Base-by-base conservation (phyloP, 2,113 vertebrate species). In the Ranitomeya variabilis region DNA sequence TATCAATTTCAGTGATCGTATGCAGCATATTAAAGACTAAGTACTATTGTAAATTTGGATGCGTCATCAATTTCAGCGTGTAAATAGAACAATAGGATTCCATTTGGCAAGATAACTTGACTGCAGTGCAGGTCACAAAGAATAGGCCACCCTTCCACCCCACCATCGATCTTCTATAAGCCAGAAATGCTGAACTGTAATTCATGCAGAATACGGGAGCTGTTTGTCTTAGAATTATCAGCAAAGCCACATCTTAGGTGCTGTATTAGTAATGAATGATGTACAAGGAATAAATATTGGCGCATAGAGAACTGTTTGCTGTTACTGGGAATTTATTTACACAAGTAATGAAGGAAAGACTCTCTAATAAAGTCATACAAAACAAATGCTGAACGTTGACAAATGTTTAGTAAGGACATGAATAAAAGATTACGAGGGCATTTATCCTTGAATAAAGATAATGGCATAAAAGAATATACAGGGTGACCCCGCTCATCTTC, bases 181-280 rank as follows among this genome's bases (percentile, higher is more conserved):
- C 62, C 52, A 23, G 37, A 83, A 67, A 52, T 69, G 62, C 62
- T 52, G 26, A 81, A n/a, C 21, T 66, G 60, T 83, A 83, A 83
- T 66, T 83, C 45, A 51, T 83, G 80, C 19, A 83, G 62, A 67
- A 66, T 83, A 21, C 81, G 67, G 37, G 21, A 66, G 81, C 64
- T 69, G 64, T 83, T 83, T 83, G 45, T 83, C 64, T 83, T 52
- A 4, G 81, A 83, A 52, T 83, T 83, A 67, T 66, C 60, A 83
- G 62, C 62, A 66, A 69, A 69, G 81, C 81, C 62, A 83, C 81
- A 83, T 83, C 81, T 69, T 51, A 83, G 62, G 13, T 69, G 62
- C n/a, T 83, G 81, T 83, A 69, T 69, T 81, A 19, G 57, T 81
- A 81, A 81, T 81, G 80, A 81, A 62, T 81, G 80, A 81, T 62